These are phyloP conservation scores for Himantopus leucocephalus DNA, from an alignment of 2,113 vertebrate species.

Conservation along the genomic window DNA sequence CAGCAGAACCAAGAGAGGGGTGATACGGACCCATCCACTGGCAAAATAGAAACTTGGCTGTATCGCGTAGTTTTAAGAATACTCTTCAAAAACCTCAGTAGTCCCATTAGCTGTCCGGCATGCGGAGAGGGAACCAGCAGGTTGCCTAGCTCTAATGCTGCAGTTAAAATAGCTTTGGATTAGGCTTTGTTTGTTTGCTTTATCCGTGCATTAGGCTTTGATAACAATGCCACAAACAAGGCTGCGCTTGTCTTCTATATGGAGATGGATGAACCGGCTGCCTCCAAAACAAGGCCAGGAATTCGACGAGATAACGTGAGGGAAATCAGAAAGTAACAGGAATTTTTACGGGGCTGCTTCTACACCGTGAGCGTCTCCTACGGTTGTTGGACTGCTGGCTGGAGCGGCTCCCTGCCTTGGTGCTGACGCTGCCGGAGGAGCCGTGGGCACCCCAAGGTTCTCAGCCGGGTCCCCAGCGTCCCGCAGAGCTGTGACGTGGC, in stretches of 20 bases:
- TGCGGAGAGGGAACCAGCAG: background rate
- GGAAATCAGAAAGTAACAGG: slow-evolving; percentile 29
- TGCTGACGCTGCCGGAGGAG: background rate
- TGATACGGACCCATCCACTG: background rate
- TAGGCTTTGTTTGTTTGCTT: slow-evolving; percentile 60
- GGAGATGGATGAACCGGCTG: slow-evolving; percentile 57
- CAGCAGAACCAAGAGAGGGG: background rate
- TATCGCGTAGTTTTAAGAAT: background rate
- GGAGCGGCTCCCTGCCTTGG: background rate
- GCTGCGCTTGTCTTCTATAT: slow-evolving; percentile 41
- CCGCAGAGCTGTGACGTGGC: background rate
- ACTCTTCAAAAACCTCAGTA: background rate
- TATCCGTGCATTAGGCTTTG: slow-evolving; percentile 30
- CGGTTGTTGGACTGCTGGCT: background rate
- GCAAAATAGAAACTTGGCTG: background rate
- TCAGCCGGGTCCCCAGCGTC: background rate
- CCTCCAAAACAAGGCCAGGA: background rate
- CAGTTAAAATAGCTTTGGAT: slow-evolving; percentile 42
- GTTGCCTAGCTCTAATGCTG: background rate
- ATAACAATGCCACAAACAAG: slow-evolving; percentile 46
- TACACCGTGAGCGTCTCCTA: background rate
- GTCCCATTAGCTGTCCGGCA: background rate
- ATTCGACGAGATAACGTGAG: slow-evolving; percentile 41
- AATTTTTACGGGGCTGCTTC: slow-evolving; percentile 12
- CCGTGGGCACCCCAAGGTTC: background rate